Percentiles rank a stretch among this genome's conserved stretches.
These are phyloP conservation scores for Zygothrica quintamaculata DNA, from an alignment of 2,888 invertebrate species.

Conservation along the genomic window DNA sequence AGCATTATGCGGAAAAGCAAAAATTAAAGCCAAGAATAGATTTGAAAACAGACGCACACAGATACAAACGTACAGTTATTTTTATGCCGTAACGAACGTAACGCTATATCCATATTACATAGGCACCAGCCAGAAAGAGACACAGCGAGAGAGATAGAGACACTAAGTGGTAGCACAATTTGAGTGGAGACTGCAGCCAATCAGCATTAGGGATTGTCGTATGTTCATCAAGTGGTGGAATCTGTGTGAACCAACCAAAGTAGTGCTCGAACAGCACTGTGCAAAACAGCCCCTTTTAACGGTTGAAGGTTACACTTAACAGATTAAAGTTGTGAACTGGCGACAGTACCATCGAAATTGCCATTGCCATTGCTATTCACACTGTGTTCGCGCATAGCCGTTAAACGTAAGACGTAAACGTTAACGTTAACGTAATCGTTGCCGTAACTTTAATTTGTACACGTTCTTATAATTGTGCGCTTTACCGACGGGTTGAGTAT, in stretches of 20 bases:
- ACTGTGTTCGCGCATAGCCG: slow-evolving; percentile 40
- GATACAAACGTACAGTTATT: too few species aligned
- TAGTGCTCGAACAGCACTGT: slow-evolving; percentile 14
- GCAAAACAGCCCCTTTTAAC: slow-evolving; percentile 22
- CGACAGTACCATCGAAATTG: slow-evolving; percentile 45
- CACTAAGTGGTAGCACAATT: neutral
- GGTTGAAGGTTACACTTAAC: slow-evolving; percentile 13
- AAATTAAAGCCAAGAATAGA: too few species aligned
- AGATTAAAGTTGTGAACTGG: slow-evolving; percentile 8
- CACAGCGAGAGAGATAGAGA: slow-evolving; percentile 8
- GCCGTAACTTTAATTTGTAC: too few species aligned
- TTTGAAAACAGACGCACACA: too few species aligned
- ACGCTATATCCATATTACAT: too few species aligned
- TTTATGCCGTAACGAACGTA: too few species aligned
- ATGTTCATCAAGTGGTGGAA: slow-evolving; percentile 6
- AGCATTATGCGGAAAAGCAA: too few species aligned
- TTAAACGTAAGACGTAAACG: slow-evolving; percentile 20
- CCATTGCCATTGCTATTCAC: slow-evolving; percentile 48
- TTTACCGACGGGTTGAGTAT: too few species aligned
- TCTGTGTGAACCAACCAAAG: slow-evolving; percentile 44
- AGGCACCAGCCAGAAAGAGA: too few species aligned
- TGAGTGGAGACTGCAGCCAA: too few species aligned
- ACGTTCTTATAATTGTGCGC: too few species aligned
- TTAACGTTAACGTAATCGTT: neutral
- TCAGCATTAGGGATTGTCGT: slow-evolving; percentile 7